phyloP scores from a whole-genome alignment of 2,797 vertebrate species.

The Sebastes trivittatus region DNA sequence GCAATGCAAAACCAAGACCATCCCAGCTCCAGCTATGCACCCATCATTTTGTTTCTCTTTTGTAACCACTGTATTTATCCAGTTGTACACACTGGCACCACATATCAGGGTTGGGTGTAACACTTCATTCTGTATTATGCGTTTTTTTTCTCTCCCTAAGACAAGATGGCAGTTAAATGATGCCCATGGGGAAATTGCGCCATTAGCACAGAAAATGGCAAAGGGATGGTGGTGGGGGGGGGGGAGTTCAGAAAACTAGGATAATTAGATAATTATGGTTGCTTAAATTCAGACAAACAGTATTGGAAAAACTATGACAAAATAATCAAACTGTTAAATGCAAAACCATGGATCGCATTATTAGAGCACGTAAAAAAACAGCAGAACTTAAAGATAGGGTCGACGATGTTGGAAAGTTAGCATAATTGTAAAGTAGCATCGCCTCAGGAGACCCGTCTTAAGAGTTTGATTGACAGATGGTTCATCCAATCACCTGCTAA shows the following conservation, averaged over 20 bases:
- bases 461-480: no score
- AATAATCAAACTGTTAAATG: not conserved
- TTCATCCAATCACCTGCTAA: no score
- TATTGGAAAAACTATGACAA: not conserved
- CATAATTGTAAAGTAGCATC: no score
- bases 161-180: constrained; percentile 1
- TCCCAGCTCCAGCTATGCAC: not conserved
- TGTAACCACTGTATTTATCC: not conserved
- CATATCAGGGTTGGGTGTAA: not conserved
- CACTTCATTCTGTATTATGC: not conserved
- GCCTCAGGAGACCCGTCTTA: no score
- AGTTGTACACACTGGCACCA: not conserved
- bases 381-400: not conserved
- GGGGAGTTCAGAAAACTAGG: not conserved
- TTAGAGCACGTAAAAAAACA: not conserved
- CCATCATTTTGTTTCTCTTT: constrained; percentile 3
- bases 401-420: no score
- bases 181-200: not conserved
- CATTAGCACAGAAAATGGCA: constrained; percentile 6
- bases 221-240: not conserved
- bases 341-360: not conserved
- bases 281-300: not conserved
- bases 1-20: not conserved
- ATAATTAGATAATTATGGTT: not conserved
- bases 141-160: not conserved